Evolutionary conservation across 2,113 vertebrate genomes (phyloP).

Genomic region (Saguinus midas): DNA sequence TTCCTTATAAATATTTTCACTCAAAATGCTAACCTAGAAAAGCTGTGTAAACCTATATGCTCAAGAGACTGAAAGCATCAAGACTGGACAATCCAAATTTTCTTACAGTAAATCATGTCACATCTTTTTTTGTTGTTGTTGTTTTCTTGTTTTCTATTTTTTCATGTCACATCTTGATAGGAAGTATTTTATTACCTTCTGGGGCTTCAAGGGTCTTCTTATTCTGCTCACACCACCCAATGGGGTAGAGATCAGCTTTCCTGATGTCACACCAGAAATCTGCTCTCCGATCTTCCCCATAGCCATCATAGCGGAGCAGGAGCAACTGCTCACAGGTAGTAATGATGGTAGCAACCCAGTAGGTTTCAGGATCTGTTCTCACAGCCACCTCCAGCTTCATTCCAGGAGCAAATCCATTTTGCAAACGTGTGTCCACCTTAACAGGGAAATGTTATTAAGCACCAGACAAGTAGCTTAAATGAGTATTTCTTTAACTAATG

Average conservation of each 20-base stretch:
- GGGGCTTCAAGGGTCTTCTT: conserved; percentile 92
- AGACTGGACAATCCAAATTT: neutral
- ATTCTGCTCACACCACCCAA: conserved; percentile 96
- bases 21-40: conserved; percentile 47
- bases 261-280: conserved; percentile 99
- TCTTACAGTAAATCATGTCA: neutral
- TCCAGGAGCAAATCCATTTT: conserved; percentile 95
- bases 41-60: neutral
- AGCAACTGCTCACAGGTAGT: conserved; percentile 97
- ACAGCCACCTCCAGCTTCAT: conserved; percentile 97
- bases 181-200: conserved; percentile 87
- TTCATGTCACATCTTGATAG: neutral
- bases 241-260: conserved; percentile 93
- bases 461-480: neutral
- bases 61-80: neutral
- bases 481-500: neutral
- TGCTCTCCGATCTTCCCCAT: conserved; percentile 93
- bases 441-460: conserved; percentile 19
- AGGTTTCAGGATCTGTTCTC: conserved; percentile 90
- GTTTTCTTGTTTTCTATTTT: too few species aligned
- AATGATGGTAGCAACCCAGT: conserved; percentile 97
- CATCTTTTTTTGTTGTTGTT: neutral
- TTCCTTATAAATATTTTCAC: conserved; percentile 22
- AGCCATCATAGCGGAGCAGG: conserved; percentile 95
- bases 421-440: conserved; percentile 95